phyloP scores from a whole-genome alignment of 2,888 invertebrate genomes.

The Leucophora obtusa region DNA sequence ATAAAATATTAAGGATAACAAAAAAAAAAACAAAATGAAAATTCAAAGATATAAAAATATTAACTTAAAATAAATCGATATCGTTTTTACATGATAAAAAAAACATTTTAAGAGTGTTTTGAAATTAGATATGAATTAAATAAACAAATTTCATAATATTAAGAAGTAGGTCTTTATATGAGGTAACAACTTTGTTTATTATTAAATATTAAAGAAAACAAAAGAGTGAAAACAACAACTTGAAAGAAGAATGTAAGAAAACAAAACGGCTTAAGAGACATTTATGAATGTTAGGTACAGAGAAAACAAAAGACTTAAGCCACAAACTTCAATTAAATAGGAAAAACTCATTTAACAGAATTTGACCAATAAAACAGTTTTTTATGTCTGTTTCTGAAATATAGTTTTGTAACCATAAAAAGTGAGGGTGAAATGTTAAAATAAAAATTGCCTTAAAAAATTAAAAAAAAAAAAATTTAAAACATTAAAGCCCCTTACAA shows the following conservation, averaged over 20 bases:
- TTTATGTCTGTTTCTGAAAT: too few relatives aligned
- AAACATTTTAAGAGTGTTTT: neutral
- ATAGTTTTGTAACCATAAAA: neutral
- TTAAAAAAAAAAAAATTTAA: neutral
- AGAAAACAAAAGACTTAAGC: slow-evolving; percentile 28
- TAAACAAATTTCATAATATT: neutral
- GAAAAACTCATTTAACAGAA: too few relatives aligned
- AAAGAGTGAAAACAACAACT: neutral
- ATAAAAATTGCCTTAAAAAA: neutral
- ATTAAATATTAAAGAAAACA: neutral
- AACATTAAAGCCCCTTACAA: neutral
- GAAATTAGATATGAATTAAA: neutral
- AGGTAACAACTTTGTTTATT: neutral
- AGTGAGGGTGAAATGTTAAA: slow-evolving; percentile 19
- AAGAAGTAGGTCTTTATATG: neutral
- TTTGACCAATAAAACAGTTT: too few relatives aligned
- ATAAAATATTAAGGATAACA: too few relatives aligned
- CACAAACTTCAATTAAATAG: neutral
- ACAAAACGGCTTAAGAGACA: slow-evolving; percentile 20
- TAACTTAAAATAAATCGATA: neutral
- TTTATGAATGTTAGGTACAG: neutral
- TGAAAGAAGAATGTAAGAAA: neutral
- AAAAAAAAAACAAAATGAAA: neutral
- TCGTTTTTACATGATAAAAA: neutral
- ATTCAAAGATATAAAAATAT: neutral